Evolutionary conservation across 2,113 vertebrate species (phyloP), one percentile per base, ranked within the genome.

Genomic region (Bufo bufo): DNA sequence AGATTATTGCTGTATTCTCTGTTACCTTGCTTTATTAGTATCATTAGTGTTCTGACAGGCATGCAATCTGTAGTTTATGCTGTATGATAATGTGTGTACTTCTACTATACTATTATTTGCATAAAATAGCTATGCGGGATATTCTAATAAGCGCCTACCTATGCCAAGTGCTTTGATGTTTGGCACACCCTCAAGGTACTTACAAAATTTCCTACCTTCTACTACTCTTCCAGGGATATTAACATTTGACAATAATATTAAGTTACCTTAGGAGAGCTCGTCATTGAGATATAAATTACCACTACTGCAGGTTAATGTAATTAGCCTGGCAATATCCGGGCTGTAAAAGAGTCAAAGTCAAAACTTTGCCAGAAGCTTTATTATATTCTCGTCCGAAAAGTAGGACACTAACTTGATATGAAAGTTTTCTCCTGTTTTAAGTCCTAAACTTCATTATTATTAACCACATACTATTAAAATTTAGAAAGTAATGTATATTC

Each of bases 181-280:
- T 72, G 71, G 43, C 72, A 19, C 7, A 20, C 43, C 72, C 45
- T 75, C 17, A 49, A 50, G 72, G 45, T 9, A 6, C 13, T 74
- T 47, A 50, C 72, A 75, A 75, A 47, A 75, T 49, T 17, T 49
- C 71, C 45, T 49, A 49, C 45, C 45, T 75, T 47, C 43, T 19
- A 75, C 14, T 49, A 75, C 45, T 75, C 45, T 75, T 19, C 72
- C 45, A 49, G 72, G 47, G 16, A 49, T 49, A 75, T 75, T 49
- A 75, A 49, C 45, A 72, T 49, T 75, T 75, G 72, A 75, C 45
- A 75, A 49, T 75, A 75, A 75, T 75, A 75, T 47, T 75, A 75
- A 75, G 72, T 75, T 75, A 75, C 72, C 72, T 75, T 75, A 75
- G 72, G 72, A 49, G 72, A 19, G 72, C 72, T 49, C 72, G 50